Conservation (phyloP, 2,113 vertebrate genomes). For the Bos indicus region DNA sequence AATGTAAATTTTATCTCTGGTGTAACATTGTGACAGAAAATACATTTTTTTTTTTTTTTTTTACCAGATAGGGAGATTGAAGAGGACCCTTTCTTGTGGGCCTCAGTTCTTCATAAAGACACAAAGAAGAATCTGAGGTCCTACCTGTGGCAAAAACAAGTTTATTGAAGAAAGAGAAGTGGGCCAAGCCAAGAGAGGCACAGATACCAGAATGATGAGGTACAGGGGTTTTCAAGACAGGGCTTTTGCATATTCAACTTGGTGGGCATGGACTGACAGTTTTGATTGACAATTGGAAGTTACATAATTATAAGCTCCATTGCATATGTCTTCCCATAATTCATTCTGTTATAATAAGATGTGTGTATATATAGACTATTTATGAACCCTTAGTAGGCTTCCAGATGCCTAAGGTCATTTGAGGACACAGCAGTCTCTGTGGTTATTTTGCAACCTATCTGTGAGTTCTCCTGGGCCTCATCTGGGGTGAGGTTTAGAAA, state of each 20-base stretch:
- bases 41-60: neutral
- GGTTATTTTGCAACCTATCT: neutral
- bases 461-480: neutral
- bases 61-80: neutral
- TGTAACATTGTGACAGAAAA: neutral
- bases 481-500: neutral
- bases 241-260: neutral
- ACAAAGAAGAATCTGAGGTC: neutral
- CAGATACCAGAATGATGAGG: neutral
- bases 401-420: neutral
- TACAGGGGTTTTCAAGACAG: neutral
- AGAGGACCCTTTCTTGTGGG: neutral
- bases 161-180: neutral
- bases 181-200: neutral
- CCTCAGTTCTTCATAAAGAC: neutral
- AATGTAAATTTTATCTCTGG: neutral
- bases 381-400: neutral
- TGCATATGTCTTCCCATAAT: neutral
- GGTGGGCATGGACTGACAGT: neutral
- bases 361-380: neutral
- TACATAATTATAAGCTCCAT: neutral
- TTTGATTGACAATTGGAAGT: neutral
- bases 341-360: neutral
- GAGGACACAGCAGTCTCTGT: neutral
- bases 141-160: neutral